These are phyloP conservation scores for Micromussa lordhowensis DNA, from an alignment of 92 coral and sea anemone genomes.

Conservation along the genomic window DNA sequence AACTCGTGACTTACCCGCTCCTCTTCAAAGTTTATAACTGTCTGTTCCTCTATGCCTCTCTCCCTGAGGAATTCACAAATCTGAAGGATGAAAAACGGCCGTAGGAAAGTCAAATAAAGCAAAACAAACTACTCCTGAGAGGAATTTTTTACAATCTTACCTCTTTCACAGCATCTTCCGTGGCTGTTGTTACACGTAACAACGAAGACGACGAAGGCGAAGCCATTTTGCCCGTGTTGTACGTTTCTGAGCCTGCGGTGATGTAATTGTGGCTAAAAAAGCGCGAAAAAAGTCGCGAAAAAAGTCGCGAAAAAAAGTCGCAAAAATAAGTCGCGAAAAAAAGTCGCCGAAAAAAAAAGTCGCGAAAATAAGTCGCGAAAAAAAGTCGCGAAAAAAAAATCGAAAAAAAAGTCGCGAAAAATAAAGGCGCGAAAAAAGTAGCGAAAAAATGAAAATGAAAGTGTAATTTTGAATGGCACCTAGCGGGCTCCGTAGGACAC, in stretches of 20 bases:
- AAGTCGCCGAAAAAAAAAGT: too few relatives aligned
- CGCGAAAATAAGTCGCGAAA: too few relatives aligned
- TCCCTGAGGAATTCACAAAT: constrained; percentile 6
- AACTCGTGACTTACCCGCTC: constrained; percentile 4
- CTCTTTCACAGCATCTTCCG: constrained; percentile 8
- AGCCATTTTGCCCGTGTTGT: not conserved
- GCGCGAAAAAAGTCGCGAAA: not conserved
- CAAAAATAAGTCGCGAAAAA: too few relatives aligned
- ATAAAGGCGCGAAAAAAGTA: not conserved
- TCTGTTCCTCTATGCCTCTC: not conserved
- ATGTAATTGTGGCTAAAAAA: too few relatives aligned
- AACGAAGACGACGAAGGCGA: not conserved
- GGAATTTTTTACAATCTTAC: not conserved
- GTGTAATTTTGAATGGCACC: too few relatives aligned
- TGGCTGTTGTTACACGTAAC: not conserved
- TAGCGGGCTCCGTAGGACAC: too few relatives aligned
- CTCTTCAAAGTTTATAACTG: constrained; percentile 2
- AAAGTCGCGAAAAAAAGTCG: too few relatives aligned
- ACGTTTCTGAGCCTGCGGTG: not conserved
- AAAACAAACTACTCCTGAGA: not conserved
- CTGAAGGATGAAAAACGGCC: constrained; percentile 8
- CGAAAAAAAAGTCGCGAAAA: not conserved
- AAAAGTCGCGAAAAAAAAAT: not conserved
- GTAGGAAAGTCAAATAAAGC: not conserved
- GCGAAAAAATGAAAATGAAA: not conserved